Base-by-base conservation (phyloP, 2,888 invertebrate genomes). In the Terebella lapidaria region DNA sequence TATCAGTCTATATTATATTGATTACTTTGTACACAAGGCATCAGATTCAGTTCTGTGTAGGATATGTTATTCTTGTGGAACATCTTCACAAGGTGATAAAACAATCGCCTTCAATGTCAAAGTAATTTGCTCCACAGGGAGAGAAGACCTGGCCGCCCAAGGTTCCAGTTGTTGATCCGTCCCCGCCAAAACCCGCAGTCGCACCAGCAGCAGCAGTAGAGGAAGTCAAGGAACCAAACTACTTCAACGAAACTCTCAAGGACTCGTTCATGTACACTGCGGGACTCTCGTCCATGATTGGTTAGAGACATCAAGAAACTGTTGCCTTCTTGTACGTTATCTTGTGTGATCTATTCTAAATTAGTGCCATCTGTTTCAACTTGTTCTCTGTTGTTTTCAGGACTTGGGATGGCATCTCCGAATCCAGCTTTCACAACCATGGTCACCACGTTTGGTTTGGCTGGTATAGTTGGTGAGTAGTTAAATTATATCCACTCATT, bases 341-440 rank as follows among this genome's bases (percentile, higher is more conserved):
- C n/a, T n/a, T n/a, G n/a, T n/a, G n/a, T n/a, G n/a, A n/a, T n/a
- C n/a, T n/a, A n/a, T n/a, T n/a, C n/a, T n/a, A n/a, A n/a, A n/a
- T n/a, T n/a, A n/a, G n/a, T n/a, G n/a, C n/a, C n/a, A n/a, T n/a
- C n/a, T n/a, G n/a, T n/a, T n/a, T n/a, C n/a, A n/a, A n/a, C n/a
- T n/a, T n/a, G n/a, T n/a, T n/a, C n/a, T n/a, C n/a, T n/a, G n/a
- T n/a, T n/a, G n/a, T 58, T 53, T 58, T n/a, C 70, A 85, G 90
- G 90, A 61, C 79, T 92, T 71, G 88, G 89, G 45, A 84, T 87
- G 59, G 85, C 84, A 0, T 88, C 91, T n/a, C 92, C 92, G 0
- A 91, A 90, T 77, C 84, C 89, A 20, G 88, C 89, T 28, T 92
- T 93, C 74, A 89, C 91, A 0, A 87, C 89, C 1, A 93, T 92